Evolutionary conservation across 2,797 vertebrate genomes (phyloP).

Genomic region (Sebastes wilsoni): DNA sequence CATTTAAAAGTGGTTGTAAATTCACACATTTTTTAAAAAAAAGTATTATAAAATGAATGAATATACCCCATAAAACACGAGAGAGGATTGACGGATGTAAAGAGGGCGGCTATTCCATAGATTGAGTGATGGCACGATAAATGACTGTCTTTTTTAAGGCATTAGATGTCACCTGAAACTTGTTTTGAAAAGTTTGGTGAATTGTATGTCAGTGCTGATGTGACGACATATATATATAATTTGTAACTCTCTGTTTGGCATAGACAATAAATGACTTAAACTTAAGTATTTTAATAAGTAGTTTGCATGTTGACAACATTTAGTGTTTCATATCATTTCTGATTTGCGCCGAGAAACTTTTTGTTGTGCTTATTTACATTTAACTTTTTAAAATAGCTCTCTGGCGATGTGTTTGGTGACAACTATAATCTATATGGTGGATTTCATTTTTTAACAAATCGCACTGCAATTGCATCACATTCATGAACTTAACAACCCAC

Average conservation of each 20-base stretch:
- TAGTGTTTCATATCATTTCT: not conserved
- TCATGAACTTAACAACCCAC: not conserved
- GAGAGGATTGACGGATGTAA: not conserved
- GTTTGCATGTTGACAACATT: not conserved
- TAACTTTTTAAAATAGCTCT: not conserved
- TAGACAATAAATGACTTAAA: not conserved
- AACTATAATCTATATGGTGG: not conserved
- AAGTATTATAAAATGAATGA: not conserved
- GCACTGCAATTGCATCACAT: not conserved
- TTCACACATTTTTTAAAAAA: not conserved
- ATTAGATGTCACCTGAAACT: not conserved
- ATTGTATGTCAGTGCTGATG: not conserved
- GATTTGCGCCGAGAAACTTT: not conserved
- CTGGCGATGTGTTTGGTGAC: not conserved
- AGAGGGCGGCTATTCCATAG: too few species aligned
- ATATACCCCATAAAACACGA: not conserved
- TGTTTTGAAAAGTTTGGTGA: not conserved
- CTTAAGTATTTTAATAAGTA: not conserved
- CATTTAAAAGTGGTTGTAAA: not conserved
- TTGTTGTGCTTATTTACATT: not conserved
- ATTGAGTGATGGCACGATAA: too few species aligned
- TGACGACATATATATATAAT: not conserved
- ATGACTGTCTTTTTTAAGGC: too few species aligned
- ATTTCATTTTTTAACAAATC: slow-evolving; percentile 10
- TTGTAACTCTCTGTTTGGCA: not conserved